Percentiles rank a stretch among this genome's conserved stretches.
Conservation (phyloP, 2,113 vertebrate genomes). For the Setophaga petechia region DNA sequence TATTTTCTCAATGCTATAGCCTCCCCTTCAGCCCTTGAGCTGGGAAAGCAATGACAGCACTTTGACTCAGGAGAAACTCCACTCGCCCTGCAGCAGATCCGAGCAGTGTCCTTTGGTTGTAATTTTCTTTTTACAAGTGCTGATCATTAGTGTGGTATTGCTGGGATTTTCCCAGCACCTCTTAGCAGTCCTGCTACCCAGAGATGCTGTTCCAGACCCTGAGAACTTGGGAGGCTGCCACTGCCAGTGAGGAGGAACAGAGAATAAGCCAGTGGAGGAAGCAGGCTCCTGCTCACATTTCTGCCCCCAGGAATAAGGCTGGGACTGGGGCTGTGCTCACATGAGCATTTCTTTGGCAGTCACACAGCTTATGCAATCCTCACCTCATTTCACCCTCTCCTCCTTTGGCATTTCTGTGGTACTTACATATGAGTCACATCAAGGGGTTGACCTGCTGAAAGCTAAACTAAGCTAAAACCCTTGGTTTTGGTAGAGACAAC, state of each 20-base stretch:
- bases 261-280: neutral
- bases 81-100: neutral
- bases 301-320: slow-evolving; percentile 1
- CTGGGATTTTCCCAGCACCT: slow-evolving; percentile 20
- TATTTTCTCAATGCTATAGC: neutral
- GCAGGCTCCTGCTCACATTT: neutral
- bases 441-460: neutral
- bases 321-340: neutral
- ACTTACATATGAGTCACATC: slow-evolving; percentile 31
- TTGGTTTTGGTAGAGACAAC: neutral
- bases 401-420: slow-evolving; percentile 34
- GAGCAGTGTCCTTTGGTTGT: neutral
- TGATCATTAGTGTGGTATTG: neutral
- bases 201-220: neutral
- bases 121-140: neutral
- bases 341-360: slow-evolving; percentile 42
- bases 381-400: slow-evolving; percentile 59
- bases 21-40: neutral
- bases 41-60: neutral
- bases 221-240: neutral
- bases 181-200: neutral
- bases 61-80: neutral
- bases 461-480: neutral
- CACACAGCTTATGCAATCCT: slow-evolving; percentile 51
- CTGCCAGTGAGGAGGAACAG: neutral